Evolutionary conservation across 2,797 vertebrate species (phyloP).

Genomic region (Tauraco hartlaubi): DNA sequence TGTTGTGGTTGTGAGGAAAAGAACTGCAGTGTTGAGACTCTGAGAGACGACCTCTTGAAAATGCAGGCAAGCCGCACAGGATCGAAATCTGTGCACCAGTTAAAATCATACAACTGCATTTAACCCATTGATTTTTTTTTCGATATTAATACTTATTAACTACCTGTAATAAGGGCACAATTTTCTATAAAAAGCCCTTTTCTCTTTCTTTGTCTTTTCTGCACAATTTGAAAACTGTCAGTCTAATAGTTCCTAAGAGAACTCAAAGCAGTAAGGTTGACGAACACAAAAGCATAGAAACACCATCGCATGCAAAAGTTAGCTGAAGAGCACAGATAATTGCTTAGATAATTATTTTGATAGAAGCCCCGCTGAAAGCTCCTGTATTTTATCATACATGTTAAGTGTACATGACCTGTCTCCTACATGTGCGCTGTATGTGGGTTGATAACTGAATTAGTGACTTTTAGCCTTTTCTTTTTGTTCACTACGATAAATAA

Average conservation of each 20-base stretch:
- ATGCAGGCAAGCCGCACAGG: neutral
- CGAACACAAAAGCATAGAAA: conserved; percentile 71
- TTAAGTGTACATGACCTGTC: conserved; percentile 38
- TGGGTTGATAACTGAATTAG: neutral
- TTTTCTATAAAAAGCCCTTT: conserved; percentile 63
- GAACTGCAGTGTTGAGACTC: neutral
- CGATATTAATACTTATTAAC: conserved; percentile 54
- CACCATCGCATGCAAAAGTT: conserved; percentile 68
- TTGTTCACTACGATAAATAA: neutral
- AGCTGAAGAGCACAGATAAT: conserved; percentile 69
- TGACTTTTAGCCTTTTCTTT: conserved; percentile 47
- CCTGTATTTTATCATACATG: conserved; percentile 20
- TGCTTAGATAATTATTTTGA: conserved; percentile 75
- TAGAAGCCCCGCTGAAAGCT: conserved; percentile 63
- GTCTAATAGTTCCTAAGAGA: conserved; percentile 73
- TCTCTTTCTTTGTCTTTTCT: conserved; percentile 68
- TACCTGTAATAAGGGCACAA: conserved; percentile 47
- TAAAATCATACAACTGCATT: conserved; percentile 13
- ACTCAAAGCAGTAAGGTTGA: conserved; percentile 56
- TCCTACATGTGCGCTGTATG: neutral
- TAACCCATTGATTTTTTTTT: conserved; percentile 63
- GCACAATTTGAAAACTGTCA: conserved; percentile 62
- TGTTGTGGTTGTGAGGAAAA: neutral
- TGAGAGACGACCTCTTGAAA: neutral
- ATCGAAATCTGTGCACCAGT: neutral